Evolutionary conservation across 2,888 invertebrate genomes (phyloP).

Genomic region (Drosophila differens): DNA sequence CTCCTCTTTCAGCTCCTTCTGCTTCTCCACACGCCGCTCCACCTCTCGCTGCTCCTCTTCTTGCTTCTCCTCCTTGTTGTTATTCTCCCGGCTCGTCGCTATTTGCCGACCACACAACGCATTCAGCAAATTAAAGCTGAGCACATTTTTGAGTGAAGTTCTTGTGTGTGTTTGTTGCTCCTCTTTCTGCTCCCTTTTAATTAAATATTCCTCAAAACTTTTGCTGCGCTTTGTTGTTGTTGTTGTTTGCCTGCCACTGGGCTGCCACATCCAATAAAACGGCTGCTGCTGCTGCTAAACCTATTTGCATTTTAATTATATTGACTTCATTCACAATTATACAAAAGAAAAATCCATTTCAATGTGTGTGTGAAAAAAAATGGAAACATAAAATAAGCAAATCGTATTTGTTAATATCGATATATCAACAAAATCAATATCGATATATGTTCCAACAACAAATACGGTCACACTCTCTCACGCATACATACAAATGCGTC

Average conservation of each 20-base stretch:
- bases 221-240: not conserved
- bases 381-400: not conserved
- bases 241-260: not conserved
- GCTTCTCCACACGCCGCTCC: not conserved
- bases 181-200: not conserved
- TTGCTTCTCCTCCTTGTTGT: not conserved
- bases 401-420: not conserved
- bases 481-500: not conserved
- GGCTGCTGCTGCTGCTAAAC: not conserved
- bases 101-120: not conserved
- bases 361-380: not conserved
- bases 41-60: not conserved
- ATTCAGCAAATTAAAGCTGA: not conserved
- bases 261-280: slow-evolving; percentile 1
- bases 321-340: not conserved
- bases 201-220: slow-evolving; percentile 1
- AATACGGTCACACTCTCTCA: not conserved
- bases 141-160: not conserved
- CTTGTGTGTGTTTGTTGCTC: not conserved
- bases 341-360: not conserved
- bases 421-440: not conserved
- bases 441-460: not conserved
- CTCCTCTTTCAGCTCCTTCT: not conserved
- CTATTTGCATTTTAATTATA: not conserved
- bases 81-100: not conserved